phyloP scores from a whole-genome alignment of 2,888 invertebrate species.

The Neoitamus cyanurus region DNA sequence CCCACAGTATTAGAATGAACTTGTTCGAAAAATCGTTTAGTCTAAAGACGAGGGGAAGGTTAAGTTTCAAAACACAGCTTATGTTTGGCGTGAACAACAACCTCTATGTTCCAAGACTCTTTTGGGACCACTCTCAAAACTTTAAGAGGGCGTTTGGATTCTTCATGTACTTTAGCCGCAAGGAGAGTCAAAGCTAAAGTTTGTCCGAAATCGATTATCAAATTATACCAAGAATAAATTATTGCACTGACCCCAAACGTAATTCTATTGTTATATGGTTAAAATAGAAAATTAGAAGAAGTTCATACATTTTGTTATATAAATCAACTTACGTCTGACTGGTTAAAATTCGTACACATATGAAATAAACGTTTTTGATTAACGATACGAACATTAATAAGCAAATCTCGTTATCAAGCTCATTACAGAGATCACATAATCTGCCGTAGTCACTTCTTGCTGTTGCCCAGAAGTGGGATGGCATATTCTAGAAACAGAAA shows the following conservation, averaged over 20 bases:
- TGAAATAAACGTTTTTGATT: background rate
- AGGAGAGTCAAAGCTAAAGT: conserved; percentile 70
- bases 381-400: conserved; percentile 62
- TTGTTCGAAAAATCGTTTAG: conserved; percentile 50
- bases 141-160: conserved; percentile 66
- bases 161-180: conserved; percentile 69
- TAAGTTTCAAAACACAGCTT: background rate
- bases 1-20: background rate
- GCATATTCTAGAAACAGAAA: background rate
- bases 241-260: background rate
- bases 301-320: background rate
- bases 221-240: background rate
- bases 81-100: conserved; percentile 50
- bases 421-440: conserved; percentile 67
- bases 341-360: background rate
- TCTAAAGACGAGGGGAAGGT: background rate
- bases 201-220: background rate
- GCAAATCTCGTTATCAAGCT: conserved; percentile 68
- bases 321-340: background rate
- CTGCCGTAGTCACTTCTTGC: conserved; percentile 68
- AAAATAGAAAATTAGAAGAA: background rate
- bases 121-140: conserved; percentile 67
- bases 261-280: background rate
- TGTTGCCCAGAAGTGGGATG: background rate
- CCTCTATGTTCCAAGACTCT: conserved; percentile 67